Percentiles rank a stretch among this genome's conserved stretches.
Conservation (phyloP, 2,888 invertebrate species). For the Cryptus viduatorius region DNA sequence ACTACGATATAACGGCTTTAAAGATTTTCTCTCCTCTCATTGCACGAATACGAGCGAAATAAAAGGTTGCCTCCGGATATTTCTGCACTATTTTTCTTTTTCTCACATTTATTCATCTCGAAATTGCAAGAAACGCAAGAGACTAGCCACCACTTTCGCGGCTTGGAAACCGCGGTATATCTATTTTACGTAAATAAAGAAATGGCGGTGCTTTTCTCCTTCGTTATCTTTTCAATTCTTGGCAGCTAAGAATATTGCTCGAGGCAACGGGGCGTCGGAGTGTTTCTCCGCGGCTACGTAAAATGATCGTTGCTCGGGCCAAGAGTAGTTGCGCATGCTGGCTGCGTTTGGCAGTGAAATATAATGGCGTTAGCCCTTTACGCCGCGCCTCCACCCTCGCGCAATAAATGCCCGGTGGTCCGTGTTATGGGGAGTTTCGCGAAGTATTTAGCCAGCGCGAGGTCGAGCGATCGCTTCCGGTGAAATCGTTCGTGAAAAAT, state of each 20-base stretch:
- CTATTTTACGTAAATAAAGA: conserved; percentile 41
- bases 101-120: background rate
- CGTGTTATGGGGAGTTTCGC: background rate
- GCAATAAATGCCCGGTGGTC: conserved; percentile 30
- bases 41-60: conserved; percentile 49
- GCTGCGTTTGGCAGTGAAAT: conserved; percentile 68
- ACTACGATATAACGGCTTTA: conserved; percentile 60
- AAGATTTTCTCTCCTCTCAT: conserved; percentile 64
- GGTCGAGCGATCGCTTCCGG: background rate
- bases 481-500: background rate
- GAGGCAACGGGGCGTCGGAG: background rate
- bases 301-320: conserved; percentile 32
- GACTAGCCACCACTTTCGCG: background rate
- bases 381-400: conserved; percentile 22
- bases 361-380: conserved; percentile 41
- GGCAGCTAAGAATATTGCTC: conserved; percentile 39
- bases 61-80: conserved; percentile 47
- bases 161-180: background rate
- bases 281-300: background rate
- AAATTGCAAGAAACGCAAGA: conserved; percentile 2
- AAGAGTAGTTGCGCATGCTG: conserved; percentile 5
- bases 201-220: conserved; percentile 27
- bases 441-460: background rate
- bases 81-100: background rate
- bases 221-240: conserved; percentile 54